Conservation (phyloP, 2,797 vertebrate genomes). For the Lycodopsis pacificus region DNA sequence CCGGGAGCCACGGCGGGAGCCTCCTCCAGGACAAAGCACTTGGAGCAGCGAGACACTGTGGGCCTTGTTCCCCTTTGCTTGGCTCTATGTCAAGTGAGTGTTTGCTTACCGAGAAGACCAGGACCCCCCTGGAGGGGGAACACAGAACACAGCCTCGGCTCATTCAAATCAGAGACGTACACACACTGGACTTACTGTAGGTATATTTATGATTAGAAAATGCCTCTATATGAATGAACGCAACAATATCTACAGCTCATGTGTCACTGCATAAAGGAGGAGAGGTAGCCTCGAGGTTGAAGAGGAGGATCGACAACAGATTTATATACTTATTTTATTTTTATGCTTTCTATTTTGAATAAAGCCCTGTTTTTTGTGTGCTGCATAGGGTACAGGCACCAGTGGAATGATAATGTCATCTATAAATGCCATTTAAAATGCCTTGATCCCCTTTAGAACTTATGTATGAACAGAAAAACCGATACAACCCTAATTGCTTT, state of each 20-base stretch:
- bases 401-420: neutral
- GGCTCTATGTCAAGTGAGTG: conserved; percentile 77
- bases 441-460: neutral
- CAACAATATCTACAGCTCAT: neutral
- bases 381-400: neutral
- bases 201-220: conserved; percentile 9
- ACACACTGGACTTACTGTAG: conserved; percentile 27
- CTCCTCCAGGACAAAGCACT: conserved; percentile 78
- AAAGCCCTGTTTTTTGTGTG: neutral
- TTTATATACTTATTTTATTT: neutral
- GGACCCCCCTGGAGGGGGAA: conserved; percentile 60
- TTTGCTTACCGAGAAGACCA: conserved; percentile 78
- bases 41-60: conserved; percentile 74
- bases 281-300: neutral
- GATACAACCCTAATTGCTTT: conserved; percentile 2
- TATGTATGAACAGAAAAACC: neutral
- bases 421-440: conserved; percentile 6
- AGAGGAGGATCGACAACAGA: neutral
- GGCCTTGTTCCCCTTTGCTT: conserved; percentile 76
- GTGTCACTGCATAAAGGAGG: neutral
- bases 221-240: neutral
- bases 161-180: conserved; percentile 24
- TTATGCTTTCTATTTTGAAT: conserved; percentile 1
- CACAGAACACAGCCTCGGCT: conserved; percentile 50
- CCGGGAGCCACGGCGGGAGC: conserved; percentile 64